Evolutionary conservation across 2,113 vertebrate species (phyloP), one percentile per base, ranked within the genome.

Genomic region (Oophaga pumilio): DNA sequence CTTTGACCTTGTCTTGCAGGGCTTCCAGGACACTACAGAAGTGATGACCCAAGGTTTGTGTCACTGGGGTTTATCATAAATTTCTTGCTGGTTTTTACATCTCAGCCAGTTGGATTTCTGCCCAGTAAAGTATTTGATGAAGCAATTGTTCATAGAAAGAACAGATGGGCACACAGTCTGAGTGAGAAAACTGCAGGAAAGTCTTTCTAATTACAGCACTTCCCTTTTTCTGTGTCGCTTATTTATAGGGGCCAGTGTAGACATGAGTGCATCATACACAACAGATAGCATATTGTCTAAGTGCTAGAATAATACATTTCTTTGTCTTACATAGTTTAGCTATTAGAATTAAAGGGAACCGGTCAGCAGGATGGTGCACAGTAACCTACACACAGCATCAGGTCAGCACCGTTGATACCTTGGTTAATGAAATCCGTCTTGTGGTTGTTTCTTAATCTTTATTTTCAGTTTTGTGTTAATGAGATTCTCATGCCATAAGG

Each of bases 81-180:
- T 88, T 88, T 84, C 81, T 84, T 76, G 81, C 87, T 88, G 81
- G 71, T 88, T 84, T 43, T 62, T 77, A 77, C 62, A 73, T 84
- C 77, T 88, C 18, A 50, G 71, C 82, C 81, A 84, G 71, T 84
- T 88, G 87, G 87, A 84, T 88, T 76, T 83, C 73, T 88, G 87
- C 87, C 87, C 87, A 84, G 87, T 88, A 84, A 88, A 88, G 87
- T 88, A 88, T 88, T 88, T 88, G 87, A 88, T 88, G 71, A 88
- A 84, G 87, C 73, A 88, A 84, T 88, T 88, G 87, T 84, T 88
- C 80, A 77, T 64, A 76, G 81, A 84, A 68, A 28, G 59, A 77
- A 84, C 80, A 88, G 80, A 84, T 83, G 87, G 71, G 73, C 60
- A 77, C 80, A 77, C 80, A 84, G 80, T 53, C 73, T 84, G 71